Percentiles rank a stretch among this genome's conserved stretches.
phyloP scores from a whole-genome alignment of 1,140 invertebrate species.

The Drosophila hydei region DNA sequence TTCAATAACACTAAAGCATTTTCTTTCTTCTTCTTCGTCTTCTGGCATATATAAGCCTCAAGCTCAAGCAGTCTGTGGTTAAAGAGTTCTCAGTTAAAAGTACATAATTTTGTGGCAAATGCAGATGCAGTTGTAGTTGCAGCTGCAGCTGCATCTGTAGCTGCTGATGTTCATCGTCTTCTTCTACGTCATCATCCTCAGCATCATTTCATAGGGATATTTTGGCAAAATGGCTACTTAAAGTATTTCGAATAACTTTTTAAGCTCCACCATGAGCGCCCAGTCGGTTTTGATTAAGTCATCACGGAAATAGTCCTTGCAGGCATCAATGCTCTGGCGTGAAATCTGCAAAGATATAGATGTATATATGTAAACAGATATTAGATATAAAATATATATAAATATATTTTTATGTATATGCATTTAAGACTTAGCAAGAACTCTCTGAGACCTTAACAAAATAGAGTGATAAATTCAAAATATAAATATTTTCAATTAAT shows the following conservation, averaged over 20 bases:
- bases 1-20: constrained; percentile 20
- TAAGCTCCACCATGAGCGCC: constrained; percentile 99
- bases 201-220: neutral
- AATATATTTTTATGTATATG: too few relatives aligned
- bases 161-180: constrained; percentile 23
- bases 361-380: neutral
- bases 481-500: too few relatives aligned
- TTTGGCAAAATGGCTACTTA: constrained; percentile 85
- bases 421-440: too few relatives aligned
- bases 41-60: neutral
- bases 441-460: too few relatives aligned
- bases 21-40: neutral
- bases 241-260: constrained; percentile 98
- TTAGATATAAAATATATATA: too few relatives aligned
- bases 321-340: constrained; percentile 98
- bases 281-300: constrained; percentile 98
- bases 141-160: neutral
- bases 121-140: too few relatives aligned
- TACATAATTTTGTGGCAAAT: constrained; percentile 12
- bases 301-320: constrained; percentile 99
- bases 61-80: constrained; percentile 61
- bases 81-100: constrained; percentile 22
- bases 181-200: constrained; percentile 18
- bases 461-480: too few relatives aligned
- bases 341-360: constrained; percentile 91